Percentiles rank a stretch among this genome's conserved stretches.
Conservation (phyloP, 2,113 vertebrate species). For the Pygoscelis adeliae region DNA sequence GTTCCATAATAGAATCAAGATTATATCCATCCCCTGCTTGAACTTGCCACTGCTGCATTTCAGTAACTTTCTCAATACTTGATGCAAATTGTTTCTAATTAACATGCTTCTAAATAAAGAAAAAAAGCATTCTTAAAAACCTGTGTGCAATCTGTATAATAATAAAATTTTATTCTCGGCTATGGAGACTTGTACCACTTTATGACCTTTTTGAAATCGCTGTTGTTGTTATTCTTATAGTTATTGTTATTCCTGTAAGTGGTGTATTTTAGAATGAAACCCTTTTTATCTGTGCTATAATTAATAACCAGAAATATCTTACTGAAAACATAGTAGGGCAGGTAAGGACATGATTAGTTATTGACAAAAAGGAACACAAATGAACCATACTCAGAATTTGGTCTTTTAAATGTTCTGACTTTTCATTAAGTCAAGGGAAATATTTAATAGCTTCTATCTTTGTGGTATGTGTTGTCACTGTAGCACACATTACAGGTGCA, state of each 20-base stretch:
- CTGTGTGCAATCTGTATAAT: background rate
- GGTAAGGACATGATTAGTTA: background rate
- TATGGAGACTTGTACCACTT: background rate
- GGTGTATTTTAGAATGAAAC: background rate
- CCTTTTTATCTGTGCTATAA: background rate
- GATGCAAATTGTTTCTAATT: conserved; percentile 35
- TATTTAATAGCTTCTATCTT: background rate
- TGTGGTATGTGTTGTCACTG: background rate
- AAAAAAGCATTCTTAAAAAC: background rate
- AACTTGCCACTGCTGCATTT: background rate
- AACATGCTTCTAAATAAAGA: background rate
- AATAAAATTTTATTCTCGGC: background rate
- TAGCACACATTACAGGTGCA: background rate
- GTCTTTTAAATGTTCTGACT: background rate
- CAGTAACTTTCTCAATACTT: conserved; percentile 23
- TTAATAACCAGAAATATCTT: background rate
- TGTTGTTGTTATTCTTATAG: background rate
- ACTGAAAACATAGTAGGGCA: background rate
- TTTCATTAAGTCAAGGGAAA: background rate
- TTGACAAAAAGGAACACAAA: background rate
- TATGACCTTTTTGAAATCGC: background rate
- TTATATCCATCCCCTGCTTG: background rate
- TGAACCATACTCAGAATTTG: background rate
- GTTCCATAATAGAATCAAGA: conserved; percentile 2
- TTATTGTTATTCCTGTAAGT: background rate